phyloP scores from a whole-genome alignment of 2,888 invertebrate genomes.

The Fragum fragum region DNA sequence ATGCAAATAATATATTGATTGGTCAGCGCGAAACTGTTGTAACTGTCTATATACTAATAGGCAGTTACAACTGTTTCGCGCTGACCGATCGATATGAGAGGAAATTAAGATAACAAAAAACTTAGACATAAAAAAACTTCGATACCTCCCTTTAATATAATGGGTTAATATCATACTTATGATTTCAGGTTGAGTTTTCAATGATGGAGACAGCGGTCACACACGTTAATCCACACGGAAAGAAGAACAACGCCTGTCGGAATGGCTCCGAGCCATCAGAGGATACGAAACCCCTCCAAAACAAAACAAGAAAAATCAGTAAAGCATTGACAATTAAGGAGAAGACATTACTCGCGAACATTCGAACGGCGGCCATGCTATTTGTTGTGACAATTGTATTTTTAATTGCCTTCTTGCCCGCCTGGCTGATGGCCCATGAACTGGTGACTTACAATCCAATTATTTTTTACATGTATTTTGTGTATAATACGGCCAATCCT shows the following conservation, averaged over 20 bases:
- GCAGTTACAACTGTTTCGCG: too few species aligned
- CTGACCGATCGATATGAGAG: too few species aligned
- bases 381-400: constrained; percentile 86
- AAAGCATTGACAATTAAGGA: constrained; percentile 61
- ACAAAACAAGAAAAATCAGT: constrained; percentile 26
- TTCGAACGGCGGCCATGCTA: constrained; percentile 86
- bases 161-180: too few species aligned
- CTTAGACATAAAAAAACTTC: too few species aligned
- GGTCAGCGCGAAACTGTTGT: too few species aligned
- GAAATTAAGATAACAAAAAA: too few species aligned
- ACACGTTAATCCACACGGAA: constrained; percentile 60
- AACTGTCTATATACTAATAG: too few species aligned
- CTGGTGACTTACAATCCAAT: constrained; percentile 74
- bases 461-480: constrained; percentile 85
- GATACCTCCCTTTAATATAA: too few species aligned
- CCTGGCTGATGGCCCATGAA: constrained; percentile 81
- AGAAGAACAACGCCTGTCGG: constrained; percentile 33
- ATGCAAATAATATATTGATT: too few species aligned
- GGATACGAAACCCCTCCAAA: constrained; percentile 46
- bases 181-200: constrained; percentile 66
- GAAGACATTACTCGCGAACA: constrained; percentile 76
- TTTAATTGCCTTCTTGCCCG: constrained; percentile 84
- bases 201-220: constrained; percentile 62
- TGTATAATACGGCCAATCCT: constrained; percentile 85
- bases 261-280: constrained; percentile 13